Conservation (phyloP, 2,888 invertebrate genomes). For the Ormyrus labotus region DNA sequence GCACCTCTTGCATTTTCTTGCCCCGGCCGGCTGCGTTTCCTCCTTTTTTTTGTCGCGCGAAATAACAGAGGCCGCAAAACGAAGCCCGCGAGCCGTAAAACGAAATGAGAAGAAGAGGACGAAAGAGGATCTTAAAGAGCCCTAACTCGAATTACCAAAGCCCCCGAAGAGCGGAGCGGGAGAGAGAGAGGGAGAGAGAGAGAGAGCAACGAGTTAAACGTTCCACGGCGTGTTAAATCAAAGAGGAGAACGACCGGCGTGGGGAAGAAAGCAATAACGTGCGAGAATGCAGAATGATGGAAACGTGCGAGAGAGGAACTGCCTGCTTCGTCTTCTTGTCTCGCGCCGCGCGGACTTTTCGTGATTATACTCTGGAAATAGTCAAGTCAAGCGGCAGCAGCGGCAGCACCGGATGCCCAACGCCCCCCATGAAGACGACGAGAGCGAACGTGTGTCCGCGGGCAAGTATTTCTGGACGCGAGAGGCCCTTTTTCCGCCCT, state of each 20-base stretch:
- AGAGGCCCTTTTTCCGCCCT: conserved; percentile 28
- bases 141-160: conserved; percentile 58
- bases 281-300: conserved; percentile 57
- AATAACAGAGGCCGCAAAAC: conserved; percentile 65
- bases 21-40: conserved; percentile 49
- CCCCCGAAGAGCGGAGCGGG: conserved; percentile 25
- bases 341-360: conserved; percentile 56
- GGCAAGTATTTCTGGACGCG: conserved; percentile 65
- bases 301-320: conserved; percentile 36
- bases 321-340: conserved; percentile 4
- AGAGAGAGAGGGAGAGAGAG: no score
- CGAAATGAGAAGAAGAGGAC: conserved; percentile 53
- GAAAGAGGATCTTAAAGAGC: conserved; percentile 61
- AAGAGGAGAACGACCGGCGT: conserved; percentile 41
- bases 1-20: conserved; percentile 49
- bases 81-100: conserved; percentile 41
- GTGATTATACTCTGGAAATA: conserved; percentile 73
- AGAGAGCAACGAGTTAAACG: conserved; percentile 58
- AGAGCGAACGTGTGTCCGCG: conserved; percentile 55
- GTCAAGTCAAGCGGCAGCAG: conserved; percentile 61
- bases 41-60: conserved; percentile 69
- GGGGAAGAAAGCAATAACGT: conserved; percentile 52
- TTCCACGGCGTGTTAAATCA: conserved; percentile 56
- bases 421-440: conserved; percentile 50
- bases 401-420: conserved; percentile 67